phyloP scores from a whole-genome alignment of 1,140 invertebrate species.

The Drepana arcuata region DNA sequence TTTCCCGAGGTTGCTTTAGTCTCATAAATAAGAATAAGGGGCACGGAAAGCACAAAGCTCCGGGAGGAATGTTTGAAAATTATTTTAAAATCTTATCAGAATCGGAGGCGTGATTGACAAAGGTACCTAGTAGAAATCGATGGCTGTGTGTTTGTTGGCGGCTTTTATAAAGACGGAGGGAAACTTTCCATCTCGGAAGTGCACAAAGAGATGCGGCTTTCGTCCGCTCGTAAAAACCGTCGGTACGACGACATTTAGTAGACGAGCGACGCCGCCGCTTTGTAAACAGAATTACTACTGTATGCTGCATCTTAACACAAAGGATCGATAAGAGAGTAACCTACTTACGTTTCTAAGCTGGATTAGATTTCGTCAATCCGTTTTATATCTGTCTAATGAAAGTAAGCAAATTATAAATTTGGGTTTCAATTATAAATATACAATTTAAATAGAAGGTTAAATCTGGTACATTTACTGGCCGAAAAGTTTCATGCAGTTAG shows the following conservation, averaged over 20 bases:
- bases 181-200: conserved; percentile 14
- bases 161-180: conserved; percentile 14
- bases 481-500: neutral
- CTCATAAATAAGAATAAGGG: conserved; percentile 32
- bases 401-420: neutral
- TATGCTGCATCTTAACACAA: conserved; percentile 3
- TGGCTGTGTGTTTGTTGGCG: conserved; percentile 25
- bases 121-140: conserved; percentile 19
- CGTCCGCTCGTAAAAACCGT: conserved; percentile 25
- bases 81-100: conserved; percentile 37
- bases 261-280: conserved; percentile 4
- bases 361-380: too few relatives aligned
- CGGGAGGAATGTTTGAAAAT: conserved; percentile 14
- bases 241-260: conserved; percentile 19
- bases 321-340: neutral
- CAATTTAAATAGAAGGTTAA: neutral
- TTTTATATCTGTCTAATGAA: too few relatives aligned
- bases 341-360: too few relatives aligned
- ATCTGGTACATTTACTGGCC: neutral
- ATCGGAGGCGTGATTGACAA: conserved; percentile 28
- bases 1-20: conserved; percentile 22
- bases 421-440: conserved; percentile 3
- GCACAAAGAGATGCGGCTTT: conserved; percentile 23
- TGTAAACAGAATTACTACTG: conserved; percentile 6
- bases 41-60: conserved; percentile 14